phyloP scores from a whole-genome alignment of 2,797 vertebrate genomes.

The Periparus ater region DNA sequence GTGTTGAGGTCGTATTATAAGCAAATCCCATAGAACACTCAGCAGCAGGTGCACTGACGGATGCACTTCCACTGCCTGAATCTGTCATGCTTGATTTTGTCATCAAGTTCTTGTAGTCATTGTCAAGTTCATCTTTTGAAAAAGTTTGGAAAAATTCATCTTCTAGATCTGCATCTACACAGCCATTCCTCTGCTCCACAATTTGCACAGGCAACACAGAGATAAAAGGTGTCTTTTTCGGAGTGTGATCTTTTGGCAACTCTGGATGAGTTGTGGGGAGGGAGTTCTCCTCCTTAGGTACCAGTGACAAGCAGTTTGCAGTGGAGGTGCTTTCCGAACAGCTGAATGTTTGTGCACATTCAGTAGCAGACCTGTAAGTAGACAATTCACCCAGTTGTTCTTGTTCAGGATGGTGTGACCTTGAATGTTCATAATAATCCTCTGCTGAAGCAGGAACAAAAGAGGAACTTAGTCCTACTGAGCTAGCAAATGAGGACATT shows the following conservation, averaged over 20 bases:
- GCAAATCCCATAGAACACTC: not conserved
- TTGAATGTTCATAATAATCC: conserved; percentile 21
- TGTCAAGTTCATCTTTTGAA: conserved; percentile 40
- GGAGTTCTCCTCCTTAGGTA: not conserved
- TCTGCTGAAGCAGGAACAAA: conserved; percentile 30
- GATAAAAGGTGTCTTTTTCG: not conserved
- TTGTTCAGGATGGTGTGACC: conserved; percentile 50
- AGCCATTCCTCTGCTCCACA: conserved; percentile 39
- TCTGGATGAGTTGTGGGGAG: not conserved
- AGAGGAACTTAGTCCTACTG: not conserved
- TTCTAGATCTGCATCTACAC: not conserved
- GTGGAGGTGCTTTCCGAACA: conserved; percentile 26
- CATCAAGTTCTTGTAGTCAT: not conserved
- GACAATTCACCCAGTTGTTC: conserved; percentile 55
- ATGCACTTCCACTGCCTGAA: not conserved
- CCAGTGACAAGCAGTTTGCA: not conserved
- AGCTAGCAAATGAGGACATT: conserved; percentile 33
- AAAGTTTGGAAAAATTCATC: conserved; percentile 18
- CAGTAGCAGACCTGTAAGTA: not conserved
- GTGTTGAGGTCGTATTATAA: not conserved
- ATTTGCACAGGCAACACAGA: not conserved
- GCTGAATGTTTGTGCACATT: not conserved
- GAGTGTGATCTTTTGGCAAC: not conserved
- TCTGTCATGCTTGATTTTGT: conserved; percentile 19
- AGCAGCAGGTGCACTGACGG: not conserved